Conservation (phyloP, 2,113 vertebrate genomes). For the Machaerirhynchus nigripectus region DNA sequence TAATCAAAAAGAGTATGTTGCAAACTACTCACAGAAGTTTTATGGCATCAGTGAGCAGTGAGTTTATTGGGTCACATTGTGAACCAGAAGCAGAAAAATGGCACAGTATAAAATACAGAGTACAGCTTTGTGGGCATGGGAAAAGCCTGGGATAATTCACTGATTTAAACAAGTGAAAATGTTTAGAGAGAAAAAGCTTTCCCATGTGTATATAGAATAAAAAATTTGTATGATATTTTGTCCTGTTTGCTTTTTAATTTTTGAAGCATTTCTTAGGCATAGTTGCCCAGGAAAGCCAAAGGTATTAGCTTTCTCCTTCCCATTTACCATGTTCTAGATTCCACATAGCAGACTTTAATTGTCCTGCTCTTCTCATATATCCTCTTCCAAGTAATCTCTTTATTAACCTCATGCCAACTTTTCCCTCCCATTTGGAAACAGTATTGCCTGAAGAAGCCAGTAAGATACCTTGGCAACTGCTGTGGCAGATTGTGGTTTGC, state of each 20-base stretch:
- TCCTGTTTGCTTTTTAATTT: not conserved
- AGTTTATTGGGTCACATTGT: not conserved
- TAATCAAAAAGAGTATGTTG: conserved; percentile 13
- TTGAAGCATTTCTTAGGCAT: not conserved
- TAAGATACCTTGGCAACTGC: not conserved
- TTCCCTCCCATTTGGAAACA: not conserved
- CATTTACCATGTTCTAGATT: not conserved
- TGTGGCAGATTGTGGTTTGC: not conserved
- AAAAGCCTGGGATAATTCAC: not conserved
- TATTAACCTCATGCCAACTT: not conserved
- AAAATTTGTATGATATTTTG: not conserved
- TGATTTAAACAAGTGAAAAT: not conserved
- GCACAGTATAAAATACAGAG: not conserved
- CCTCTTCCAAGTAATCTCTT: not conserved
- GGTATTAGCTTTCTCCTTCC: not conserved
- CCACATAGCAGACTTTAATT: not conserved
- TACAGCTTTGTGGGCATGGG: not conserved
- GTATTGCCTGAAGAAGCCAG: not conserved
- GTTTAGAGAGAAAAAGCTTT: not conserved
- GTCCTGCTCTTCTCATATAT: not conserved
- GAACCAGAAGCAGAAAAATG: conserved; percentile 5
- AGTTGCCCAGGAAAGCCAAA: not conserved
- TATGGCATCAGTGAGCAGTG: not conserved
- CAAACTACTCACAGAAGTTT: conserved; percentile 5
- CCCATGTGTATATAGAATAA: not conserved